Conservation (phyloP, 2,113 vertebrate species). For the Marcusenius ussheri region DNA sequence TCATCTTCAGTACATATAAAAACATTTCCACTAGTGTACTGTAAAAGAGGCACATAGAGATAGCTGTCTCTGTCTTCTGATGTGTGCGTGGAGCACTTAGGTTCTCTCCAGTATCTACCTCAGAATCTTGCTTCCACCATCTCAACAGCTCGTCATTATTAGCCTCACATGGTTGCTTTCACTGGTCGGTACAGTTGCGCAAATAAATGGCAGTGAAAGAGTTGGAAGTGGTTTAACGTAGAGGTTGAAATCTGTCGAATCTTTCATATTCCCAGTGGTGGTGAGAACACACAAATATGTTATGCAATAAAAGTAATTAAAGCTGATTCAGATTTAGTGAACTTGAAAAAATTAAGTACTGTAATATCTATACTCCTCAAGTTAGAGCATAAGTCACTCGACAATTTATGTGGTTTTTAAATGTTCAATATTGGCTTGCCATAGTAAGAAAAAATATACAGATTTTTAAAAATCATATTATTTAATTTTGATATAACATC, state of each 20-base stretch:
- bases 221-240: neutral
- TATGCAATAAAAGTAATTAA: neutral
- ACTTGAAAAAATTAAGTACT: neutral
- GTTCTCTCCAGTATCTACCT: neutral
- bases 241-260: neutral
- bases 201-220: neutral
- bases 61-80: neutral
- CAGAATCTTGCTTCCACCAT: neutral
- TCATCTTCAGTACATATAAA: neutral
- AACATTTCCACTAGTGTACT: neutral
- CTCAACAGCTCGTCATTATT: neutral
- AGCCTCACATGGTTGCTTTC: neutral
- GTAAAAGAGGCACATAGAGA: neutral
- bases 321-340: too few species aligned
- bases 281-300: neutral
- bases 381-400: neutral
- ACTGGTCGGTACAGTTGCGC: neutral
- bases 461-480: neutral
- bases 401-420: neutral
- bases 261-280: neutral
- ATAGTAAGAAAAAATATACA: neutral
- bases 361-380: neutral
- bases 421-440: neutral
- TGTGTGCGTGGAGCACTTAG: neutral
- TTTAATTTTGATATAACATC: neutral